These are phyloP conservation scores for Erannis defoliaria DNA, from an alignment of 2,888 invertebrate species.

Conservation along the genomic window DNA sequence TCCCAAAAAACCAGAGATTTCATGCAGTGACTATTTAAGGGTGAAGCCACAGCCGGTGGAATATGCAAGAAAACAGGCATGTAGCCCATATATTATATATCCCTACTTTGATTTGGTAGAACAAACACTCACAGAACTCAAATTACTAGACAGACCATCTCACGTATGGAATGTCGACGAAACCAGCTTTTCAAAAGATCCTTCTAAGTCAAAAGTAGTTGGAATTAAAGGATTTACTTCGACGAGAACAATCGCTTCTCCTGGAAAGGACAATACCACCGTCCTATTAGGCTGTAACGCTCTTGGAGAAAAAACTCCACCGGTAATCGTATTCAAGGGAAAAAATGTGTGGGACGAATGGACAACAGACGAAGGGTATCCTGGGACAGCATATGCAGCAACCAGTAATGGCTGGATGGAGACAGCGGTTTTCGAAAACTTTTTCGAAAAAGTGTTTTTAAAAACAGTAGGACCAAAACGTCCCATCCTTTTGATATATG, in stretches of 20 bases:
- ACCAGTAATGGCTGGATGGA: slow-evolving; percentile 55
- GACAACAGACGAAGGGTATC: slow-evolving; percentile 43
- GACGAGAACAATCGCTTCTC: slow-evolving; percentile 42
- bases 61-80: slow-evolving; percentile 47
- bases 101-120: slow-evolving; percentile 41
- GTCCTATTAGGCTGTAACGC: slow-evolving; percentile 40
- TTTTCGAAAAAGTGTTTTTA: slow-evolving; percentile 34
- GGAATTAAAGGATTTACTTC: slow-evolving; percentile 41
- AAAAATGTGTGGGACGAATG: slow-evolving; percentile 47
- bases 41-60: slow-evolving; percentile 61
- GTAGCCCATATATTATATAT: slow-evolving; percentile 37
- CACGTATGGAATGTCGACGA: slow-evolving; percentile 33
- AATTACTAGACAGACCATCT: slow-evolving; percentile 35
- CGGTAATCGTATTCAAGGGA: slow-evolving; percentile 48
- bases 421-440: slow-evolving; percentile 26
- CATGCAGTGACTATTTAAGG: too few relatives aligned
- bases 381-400: slow-evolving; percentile 39
- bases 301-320: slow-evolving; percentile 47
- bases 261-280: slow-evolving; percentile 44
- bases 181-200: slow-evolving; percentile 31
- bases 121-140: slow-evolving; percentile 36
- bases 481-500: slow-evolving; percentile 38
- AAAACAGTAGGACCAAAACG: slow-evolving; percentile 27
- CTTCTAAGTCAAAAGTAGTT: slow-evolving; percentile 42
- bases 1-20: too few relatives aligned